Evolutionary conservation across 2,113 vertebrate genomes (phyloP), one percentile per base, ranked within the genome.

Genomic region (Octodon degus): DNA sequence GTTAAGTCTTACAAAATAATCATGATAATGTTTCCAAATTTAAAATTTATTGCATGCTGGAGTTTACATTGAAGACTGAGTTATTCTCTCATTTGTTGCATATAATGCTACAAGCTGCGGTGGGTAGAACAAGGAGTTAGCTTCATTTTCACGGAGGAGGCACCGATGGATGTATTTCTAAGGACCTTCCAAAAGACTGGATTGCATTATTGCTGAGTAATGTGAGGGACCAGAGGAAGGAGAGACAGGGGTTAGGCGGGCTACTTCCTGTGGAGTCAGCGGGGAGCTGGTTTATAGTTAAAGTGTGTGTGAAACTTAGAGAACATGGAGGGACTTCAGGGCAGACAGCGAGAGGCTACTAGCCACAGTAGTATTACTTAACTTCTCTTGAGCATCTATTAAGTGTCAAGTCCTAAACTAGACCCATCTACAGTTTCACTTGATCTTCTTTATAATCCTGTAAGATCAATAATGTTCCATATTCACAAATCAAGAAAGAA

Each of bases 1-100:
- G 85, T 83, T 94, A 96, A 96, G 76, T 47, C 25, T 90, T 93
- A 83, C 47, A 47, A 94, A 96, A 86, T 95, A 85, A 92, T 77
- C 91, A 53, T 30, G 27, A 32, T 72, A 47, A 80, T 83, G 60
- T 83, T 92, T 77, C 89, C 86, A 93, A 89, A 76, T 32, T 68
- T 53, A 47, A 81, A 89, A 43, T 9, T 37, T 72, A n/a, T 62
- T 58, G 32, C 77, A 30, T 34, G 37, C 24, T 85, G 37, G 55
- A 43, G 7, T 90, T 90, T 83, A 89, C 7, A 85, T 37, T 19
- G 24, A 60, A 76, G 89, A 67, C 25, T 34, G 58, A 94, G 43
- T 94, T 91, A 91, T 65, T 90, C 27, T 32, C 16, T 77, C 60
- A 50, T 76, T 91, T 94, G 25, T 91, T 95, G 92, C 67, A 58